Conservation (phyloP, 2,888 invertebrate species). For the Microplitis manilae region DNA sequence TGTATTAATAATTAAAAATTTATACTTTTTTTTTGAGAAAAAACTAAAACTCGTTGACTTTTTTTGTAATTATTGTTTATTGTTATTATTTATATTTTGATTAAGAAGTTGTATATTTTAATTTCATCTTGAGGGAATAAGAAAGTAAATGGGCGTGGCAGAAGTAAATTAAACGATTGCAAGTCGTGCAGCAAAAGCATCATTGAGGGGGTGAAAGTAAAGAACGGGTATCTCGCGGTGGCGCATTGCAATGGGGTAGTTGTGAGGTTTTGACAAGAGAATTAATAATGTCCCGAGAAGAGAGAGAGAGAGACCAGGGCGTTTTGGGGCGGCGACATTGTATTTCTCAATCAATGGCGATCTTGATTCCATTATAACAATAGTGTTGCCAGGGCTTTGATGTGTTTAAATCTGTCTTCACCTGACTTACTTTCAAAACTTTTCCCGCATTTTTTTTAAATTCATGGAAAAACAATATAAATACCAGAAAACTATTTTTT, state of each 20-base stretch:
- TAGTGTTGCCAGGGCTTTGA: not conserved
- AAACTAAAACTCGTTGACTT: not conserved
- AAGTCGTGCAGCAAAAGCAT: constrained; percentile 24
- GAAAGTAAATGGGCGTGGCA: constrained; percentile 47
- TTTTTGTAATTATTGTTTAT: not conserved
- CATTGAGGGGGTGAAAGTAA: constrained; percentile 7
- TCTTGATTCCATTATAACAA: constrained; percentile 40
- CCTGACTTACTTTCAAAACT: not conserved
- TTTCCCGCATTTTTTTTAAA: not conserved
- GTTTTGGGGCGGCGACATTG: constrained; percentile 62
- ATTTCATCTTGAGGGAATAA: not conserved
- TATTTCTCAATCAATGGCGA: constrained; percentile 58
- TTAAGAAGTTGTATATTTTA: not conserved
- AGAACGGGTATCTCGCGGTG: constrained; percentile 14
- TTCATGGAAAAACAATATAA: not conserved
- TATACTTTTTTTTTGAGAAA: no score
- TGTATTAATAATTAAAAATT: no score
- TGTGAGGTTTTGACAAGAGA: constrained; percentile 47
- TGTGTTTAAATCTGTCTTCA: not conserved
- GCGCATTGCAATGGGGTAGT: constrained; percentile 31
- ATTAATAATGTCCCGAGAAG: constrained; percentile 47
- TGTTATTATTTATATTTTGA: not conserved
- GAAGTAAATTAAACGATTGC: constrained; percentile 45
- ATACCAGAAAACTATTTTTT: not conserved
- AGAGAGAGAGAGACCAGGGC: constrained; percentile 51